Evolutionary conservation across 2,797 vertebrate genomes (phyloP), one percentile per base, ranked within the genome.

Genomic region (Coreius guichenoti): DNA sequence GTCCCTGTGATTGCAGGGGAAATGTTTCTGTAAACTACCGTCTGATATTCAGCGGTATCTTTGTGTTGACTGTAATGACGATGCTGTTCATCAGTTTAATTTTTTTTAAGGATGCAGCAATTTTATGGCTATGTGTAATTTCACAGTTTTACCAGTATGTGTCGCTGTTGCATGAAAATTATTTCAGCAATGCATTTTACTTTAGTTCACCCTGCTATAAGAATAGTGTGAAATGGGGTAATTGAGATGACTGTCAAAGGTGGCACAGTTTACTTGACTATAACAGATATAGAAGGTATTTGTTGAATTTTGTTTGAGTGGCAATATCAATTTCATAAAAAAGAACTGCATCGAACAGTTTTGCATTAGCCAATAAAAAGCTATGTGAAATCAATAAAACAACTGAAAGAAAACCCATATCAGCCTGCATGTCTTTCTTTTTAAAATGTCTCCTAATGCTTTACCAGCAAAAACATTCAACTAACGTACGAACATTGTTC

Each of bases 101-200:
- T 26, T 19, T 19, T 21, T 45, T 51, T 26, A 43, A 56, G 3
- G 36, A 51, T n/a, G 1, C 63, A 17, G 54, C 3, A 23, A 8
- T 2, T 26, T 17, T 9, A 16, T 45, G n/a, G 2, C 12, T 33
- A n/a, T 3, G 1, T 87, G 78, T 84, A 1, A 51, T 87, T 76
- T 36, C 65, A 17, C 16, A 49, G 5, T 47, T 16, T 69, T 1
- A 80, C 82, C 86, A 26, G 49, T 65, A 67, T 39, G 63, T 76
- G 88, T 84, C 88, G 43, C 78, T 80, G 84, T 61, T 84, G 33
- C 33, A 81, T 80, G 47, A 43, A 56, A 3, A 76, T 16, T 8
- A 76, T 56, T 56, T 13, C 26, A 74, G 11, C 14, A 65, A 65
- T 65, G 14, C 47, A 51, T 47, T 49, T 51, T 31, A 31, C 9